phyloP scores from a whole-genome alignment of 1,140 invertebrate species.

The Nylanderia fulva region DNA sequence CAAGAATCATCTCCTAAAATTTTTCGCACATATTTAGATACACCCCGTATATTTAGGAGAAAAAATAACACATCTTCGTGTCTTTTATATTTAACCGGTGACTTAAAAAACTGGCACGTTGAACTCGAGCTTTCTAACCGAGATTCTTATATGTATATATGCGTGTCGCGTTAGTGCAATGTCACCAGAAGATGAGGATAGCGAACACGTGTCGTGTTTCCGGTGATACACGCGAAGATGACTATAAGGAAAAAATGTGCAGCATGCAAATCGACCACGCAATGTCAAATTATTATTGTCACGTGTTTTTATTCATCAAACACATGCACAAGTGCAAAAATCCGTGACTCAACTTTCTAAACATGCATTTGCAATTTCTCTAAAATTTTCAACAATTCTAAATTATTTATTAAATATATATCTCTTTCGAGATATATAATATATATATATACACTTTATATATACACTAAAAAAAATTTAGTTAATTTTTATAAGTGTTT shows the following conservation, averaged over 20 bases:
- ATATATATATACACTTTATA: too few relatives aligned
- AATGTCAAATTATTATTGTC: background rate
- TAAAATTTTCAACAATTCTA: too few relatives aligned
- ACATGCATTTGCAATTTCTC: background rate
- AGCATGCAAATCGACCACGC: background rate
- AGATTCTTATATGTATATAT: conserved; percentile 18
- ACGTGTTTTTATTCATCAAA: background rate
- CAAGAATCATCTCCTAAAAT: too few relatives aligned
- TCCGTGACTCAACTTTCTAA: background rate
- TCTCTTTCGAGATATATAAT: too few relatives aligned
- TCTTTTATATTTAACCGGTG: conserved; percentile 4
- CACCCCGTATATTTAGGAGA: too few relatives aligned
- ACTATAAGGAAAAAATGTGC: background rate
- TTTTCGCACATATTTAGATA: too few relatives aligned
- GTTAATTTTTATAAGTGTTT: too few relatives aligned
- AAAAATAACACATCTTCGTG: conserved; percentile 2
- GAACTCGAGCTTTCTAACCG: conserved; percentile 47
- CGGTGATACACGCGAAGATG: background rate
- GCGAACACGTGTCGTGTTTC: conserved; percentile 46
- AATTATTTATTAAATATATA: too few relatives aligned
- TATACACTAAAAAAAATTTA: too few relatives aligned
- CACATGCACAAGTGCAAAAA: too few relatives aligned
- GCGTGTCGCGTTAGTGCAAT: background rate
- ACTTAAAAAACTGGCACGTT: conserved; percentile 21
- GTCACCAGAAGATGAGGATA: background rate